phyloP scores from a whole-genome alignment of 2,113 vertebrate species.

The Hemicordylus capensis region DNA sequence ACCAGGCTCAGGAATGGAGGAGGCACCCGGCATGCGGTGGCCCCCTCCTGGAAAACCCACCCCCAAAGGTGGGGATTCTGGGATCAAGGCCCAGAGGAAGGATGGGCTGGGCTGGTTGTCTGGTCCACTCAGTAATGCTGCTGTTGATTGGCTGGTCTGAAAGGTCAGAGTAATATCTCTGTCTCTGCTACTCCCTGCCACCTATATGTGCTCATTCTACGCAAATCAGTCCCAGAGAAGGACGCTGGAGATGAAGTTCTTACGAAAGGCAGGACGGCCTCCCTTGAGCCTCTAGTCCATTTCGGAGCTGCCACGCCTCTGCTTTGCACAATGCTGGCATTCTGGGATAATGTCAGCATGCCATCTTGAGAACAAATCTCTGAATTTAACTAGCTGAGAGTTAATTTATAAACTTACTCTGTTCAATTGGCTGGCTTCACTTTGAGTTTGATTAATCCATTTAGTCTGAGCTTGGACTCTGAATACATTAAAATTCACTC shows the following conservation, averaged over 20 bases:
- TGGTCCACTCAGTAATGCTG: neutral
- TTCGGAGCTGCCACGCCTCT: neutral
- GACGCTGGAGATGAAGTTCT: no score
- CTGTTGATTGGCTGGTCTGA: neutral
- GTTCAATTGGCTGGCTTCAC: neutral
- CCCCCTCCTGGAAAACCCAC: rapidly evolving
- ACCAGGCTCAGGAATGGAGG: neutral
- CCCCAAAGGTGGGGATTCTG: neutral
- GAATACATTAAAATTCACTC: neutral
- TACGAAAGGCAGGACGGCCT: no score
- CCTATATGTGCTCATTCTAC: no score
- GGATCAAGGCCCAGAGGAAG: neutral
- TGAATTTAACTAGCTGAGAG: neutral
- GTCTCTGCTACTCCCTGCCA: no score
- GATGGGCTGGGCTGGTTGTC: neutral
- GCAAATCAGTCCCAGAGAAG: no score
- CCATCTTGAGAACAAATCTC: neutral
- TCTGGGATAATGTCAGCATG: no score
- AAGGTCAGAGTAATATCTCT: neutral
- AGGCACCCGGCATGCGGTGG: rapidly evolving
- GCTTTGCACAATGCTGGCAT: neutral
- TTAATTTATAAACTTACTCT: neutral
- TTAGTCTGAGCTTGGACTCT: neutral
- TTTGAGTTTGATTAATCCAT: neutral
- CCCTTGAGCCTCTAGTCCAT: neutral